A percentile compares a stretch with the other conserved stretches of the same genome.
phyloP scores from a whole-genome alignment of 1,140 invertebrate genomes.

The Cylas formicarius region DNA sequence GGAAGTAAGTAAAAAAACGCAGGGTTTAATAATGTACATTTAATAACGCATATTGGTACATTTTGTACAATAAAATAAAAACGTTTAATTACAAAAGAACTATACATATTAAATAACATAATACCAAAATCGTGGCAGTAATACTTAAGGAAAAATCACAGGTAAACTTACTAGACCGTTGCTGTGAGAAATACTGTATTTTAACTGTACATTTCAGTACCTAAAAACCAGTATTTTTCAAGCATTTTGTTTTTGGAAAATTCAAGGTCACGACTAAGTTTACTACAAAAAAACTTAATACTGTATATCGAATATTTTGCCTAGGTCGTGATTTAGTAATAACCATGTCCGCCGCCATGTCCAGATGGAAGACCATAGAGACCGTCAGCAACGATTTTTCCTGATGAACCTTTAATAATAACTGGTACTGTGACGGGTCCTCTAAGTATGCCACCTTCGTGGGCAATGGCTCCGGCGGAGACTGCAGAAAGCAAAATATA shows the following conservation, averaged over 20 bases:
- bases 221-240: slow-evolving; percentile 15
- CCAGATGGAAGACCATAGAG: slow-evolving; percentile 27
- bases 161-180: slow-evolving; percentile 11
- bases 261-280: slow-evolving; percentile 21
- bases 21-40: no score
- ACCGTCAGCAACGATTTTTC: slow-evolving; percentile 30
- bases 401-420: slow-evolving; percentile 29
- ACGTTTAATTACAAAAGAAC: slow-evolving; percentile 15
- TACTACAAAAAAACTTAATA: slow-evolving; percentile 13
- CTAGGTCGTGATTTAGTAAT: slow-evolving; percentile 18
- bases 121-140: slow-evolving; percentile 25
- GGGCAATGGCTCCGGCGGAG: slow-evolving; percentile 18
- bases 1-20: no score
- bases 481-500: slow-evolving; percentile 8
- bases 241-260: slow-evolving; percentile 17
- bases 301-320: slow-evolving; percentile 14
- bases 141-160: slow-evolving; percentile 24
- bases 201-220: slow-evolving; percentile 15
- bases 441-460: slow-evolving; percentile 27
- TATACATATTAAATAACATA: slow-evolving; percentile 26
- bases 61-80: slow-evolving; percentile 22
- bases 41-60: slow-evolving; percentile 26
- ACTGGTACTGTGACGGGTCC: slow-evolving; percentile 30
- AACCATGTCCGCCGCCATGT: slow-evolving; percentile 10
- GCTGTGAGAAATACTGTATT: slow-evolving; percentile 9